Base-by-base conservation (phyloP, 1,140 invertebrate species). In the Lordiphosa clarofinis region DNA sequence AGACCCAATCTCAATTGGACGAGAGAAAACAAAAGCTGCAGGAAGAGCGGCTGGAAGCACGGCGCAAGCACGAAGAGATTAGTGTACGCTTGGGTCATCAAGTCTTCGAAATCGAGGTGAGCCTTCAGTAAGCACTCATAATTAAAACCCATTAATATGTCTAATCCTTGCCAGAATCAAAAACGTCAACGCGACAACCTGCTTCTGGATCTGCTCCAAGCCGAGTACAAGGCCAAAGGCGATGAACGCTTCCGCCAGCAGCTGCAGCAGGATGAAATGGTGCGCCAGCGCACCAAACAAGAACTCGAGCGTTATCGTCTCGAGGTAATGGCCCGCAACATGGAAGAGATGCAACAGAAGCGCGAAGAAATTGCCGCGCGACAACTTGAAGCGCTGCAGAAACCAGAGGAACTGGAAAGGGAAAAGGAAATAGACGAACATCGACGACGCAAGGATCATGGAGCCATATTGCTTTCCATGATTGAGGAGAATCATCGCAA, bases 401-500 rank as follows among this genome's bases (percentile, higher is more conserved):
- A 15, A 0, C 9, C 21, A 9, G 39, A 58, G 5, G 38, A 40
- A 3, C 4, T 36, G 1, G 52, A 56, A 24, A 37, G 11, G 4
- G 60, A 78, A 8, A 38, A 56, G 13, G 36, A 36, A 10, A 19
- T 65, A 19, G 36, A 55, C 13, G 54, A 57, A 1, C 57, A 63
- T 10, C 35, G 38, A 11, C 37, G n/a, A 4, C 69, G 78, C 4
- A 70, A 44, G 35, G 57, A 64, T 4, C 57, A 84, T 40, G 78
- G 78, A 3, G 47, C 64, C n/a, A 37, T 43, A 9, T 21, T 84
- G 2, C 48, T 86, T 1, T 48, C 73, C 1, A 84, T 84, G 78
- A 84, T 84, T 11, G 53, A 73, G 40, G 69, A 84, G 1, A 84
- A 84, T 28, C 59, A 66, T 35, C 56, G 69, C 0, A 84, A 73